Evolutionary conservation across 2,888 invertebrate genomes (phyloP).

Genomic region (Koerneria pararmatus): DNA sequence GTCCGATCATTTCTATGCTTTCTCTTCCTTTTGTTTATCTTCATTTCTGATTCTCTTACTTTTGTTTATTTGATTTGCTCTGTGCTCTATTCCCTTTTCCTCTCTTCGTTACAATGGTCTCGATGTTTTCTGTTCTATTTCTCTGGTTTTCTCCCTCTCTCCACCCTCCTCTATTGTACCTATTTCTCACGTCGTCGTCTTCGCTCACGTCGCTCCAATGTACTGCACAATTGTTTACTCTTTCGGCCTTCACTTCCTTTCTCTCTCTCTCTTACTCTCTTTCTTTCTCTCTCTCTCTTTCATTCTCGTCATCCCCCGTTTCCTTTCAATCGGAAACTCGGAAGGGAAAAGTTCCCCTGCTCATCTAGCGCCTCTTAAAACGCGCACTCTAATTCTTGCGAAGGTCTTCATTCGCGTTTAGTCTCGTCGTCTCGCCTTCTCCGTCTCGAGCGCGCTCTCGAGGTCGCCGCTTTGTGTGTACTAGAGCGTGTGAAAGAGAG

Average conservation of each 20-base stretch:
- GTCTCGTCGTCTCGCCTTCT: background rate
- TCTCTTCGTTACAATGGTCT: background rate
- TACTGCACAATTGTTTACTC: background rate
- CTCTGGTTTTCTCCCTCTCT: background rate
- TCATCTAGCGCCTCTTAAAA: background rate
- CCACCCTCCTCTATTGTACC: background rate
- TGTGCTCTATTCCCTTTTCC: no score
- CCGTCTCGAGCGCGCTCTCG: background rate
- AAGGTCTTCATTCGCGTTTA: background rate
- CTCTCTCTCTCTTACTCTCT: background rate
- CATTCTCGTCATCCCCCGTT: background rate
- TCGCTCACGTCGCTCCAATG: background rate
- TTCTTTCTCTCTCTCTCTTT: background rate
- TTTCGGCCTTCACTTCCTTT: no score
- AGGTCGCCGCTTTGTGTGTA: background rate
- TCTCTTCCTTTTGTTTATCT: no score
- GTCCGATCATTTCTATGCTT: no score
- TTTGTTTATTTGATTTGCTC: no score
- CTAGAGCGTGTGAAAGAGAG: background rate
- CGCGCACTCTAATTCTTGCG: background rate
- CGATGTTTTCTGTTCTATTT: background rate
- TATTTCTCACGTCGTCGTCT: slow-evolving; percentile 1
- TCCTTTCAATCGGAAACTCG: background rate
- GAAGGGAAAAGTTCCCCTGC: background rate
- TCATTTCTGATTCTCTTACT: no score